These are phyloP conservation scores for Poeciliopsis retropinna DNA, from an alignment of 2,113 vertebrate species.

Conservation along the genomic window DNA sequence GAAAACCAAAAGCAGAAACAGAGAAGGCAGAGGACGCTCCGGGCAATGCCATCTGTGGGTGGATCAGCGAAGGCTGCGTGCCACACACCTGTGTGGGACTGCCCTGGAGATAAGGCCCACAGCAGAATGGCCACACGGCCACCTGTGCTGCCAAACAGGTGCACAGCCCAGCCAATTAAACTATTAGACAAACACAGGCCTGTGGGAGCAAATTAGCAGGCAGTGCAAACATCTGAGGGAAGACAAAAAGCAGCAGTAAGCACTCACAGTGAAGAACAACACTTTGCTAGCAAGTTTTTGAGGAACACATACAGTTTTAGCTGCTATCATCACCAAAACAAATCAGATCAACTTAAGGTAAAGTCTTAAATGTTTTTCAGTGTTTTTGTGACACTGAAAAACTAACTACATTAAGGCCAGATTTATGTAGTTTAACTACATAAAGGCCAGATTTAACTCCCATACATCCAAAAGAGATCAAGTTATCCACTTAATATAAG, in stretches of 20 bases:
- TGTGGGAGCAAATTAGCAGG: slow-evolving; percentile 77
- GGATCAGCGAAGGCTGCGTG: slow-evolving; percentile 68
- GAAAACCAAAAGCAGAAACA: slow-evolving; percentile 50
- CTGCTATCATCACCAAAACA: neutral
- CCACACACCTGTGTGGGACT: slow-evolving; percentile 80
- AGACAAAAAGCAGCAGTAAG: slow-evolving; percentile 68
- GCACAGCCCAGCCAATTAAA: slow-evolving; percentile 78
- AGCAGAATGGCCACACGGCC: slow-evolving; percentile 69
- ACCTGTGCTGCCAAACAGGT: slow-evolving; percentile 80
- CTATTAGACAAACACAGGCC: slow-evolving; percentile 80
- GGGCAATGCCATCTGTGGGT: slow-evolving; percentile 77
- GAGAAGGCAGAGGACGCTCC: slow-evolving; percentile 58
- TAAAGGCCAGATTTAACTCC: neutral
- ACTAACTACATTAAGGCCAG: too few species aligned
- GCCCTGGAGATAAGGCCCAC: slow-evolving; percentile 70
- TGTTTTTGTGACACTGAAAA: neutral
- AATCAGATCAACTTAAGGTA: neutral
- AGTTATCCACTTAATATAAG: neutral
- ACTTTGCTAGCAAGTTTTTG: slow-evolving; percentile 52
- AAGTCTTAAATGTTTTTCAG: neutral
- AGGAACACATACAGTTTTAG: neutral
- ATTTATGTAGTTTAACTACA: neutral
- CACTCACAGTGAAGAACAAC: slow-evolving; percentile 49
- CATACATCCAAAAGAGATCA: neutral
- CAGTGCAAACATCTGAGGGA: slow-evolving; percentile 63